Evolutionary conservation across 2,113 vertebrate species (phyloP).

Genomic region (Urocolius indicus): DNA sequence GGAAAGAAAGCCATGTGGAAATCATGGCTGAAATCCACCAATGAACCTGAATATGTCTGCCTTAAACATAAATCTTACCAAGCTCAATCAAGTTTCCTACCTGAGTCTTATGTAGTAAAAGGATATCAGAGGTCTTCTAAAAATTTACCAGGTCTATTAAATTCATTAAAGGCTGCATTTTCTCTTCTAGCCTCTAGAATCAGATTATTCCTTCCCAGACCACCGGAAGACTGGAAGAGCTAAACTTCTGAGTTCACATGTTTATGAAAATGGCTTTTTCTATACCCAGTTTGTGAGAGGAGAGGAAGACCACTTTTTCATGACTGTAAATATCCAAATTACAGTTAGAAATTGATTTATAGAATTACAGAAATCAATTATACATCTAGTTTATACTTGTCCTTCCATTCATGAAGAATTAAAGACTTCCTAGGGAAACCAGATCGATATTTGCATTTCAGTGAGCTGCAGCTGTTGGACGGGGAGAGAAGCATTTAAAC

Average conservation of each 20-base stretch:
- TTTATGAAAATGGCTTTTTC: background rate
- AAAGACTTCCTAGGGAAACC: background rate
- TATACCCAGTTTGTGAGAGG: background rate
- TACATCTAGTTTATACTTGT: background rate
- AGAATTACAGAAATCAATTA: background rate
- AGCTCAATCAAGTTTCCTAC: background rate
- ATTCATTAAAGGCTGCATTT: background rate
- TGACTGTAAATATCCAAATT: background rate
- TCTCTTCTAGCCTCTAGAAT: background rate
- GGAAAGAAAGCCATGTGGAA: background rate
- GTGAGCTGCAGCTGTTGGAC: background rate
- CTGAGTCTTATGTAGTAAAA: background rate
- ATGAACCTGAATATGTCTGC: background rate
- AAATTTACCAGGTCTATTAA: background rate
- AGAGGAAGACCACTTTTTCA: background rate
- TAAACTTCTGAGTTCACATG: background rate
- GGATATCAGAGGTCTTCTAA: background rate
- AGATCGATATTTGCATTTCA: background rate
- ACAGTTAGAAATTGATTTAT: background rate
- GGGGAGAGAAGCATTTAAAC: background rate
- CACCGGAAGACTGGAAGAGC: background rate
- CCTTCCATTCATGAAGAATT: background rate
- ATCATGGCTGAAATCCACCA: rapidly evolving
- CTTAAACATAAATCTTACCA: background rate
- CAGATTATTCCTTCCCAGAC: background rate